Conservation (phyloP, 2,113 vertebrate genomes). For the Psephotus haematonotus region DNA sequence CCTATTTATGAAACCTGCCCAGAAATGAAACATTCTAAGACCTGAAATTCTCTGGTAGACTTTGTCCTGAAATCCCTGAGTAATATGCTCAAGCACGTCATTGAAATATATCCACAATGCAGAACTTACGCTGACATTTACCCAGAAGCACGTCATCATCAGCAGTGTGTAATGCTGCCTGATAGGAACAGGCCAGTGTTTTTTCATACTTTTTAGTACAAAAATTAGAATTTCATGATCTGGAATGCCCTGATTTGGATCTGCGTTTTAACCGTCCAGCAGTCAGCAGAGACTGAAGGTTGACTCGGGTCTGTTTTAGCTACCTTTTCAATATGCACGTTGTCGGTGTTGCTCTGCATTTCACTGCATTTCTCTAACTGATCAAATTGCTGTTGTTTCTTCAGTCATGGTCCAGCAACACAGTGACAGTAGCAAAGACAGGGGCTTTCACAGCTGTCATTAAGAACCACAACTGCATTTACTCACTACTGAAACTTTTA, state of each 20-base stretch:
- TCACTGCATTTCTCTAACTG: neutral
- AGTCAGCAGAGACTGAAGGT: neutral
- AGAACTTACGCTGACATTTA: neutral
- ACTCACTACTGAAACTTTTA: neutral
- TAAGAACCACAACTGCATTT: conserved; percentile 32
- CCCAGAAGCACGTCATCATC: neutral
- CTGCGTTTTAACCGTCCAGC: neutral
- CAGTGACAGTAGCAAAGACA: conserved; percentile 20
- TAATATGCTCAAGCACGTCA: neutral
- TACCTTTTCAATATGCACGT: neutral
- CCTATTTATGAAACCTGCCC: neutral
- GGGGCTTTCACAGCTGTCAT: conserved; percentile 16
- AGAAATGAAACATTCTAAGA: neutral
- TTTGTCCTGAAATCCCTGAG: neutral
- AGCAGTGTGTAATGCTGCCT: neutral
- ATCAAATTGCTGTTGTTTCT: conserved; percentile 1
- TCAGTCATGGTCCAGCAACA: conserved; percentile 47
- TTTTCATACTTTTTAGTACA: neutral
- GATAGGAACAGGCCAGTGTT: neutral
- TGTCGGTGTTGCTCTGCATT: neutral
- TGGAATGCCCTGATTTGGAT: neutral
- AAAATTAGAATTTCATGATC: neutral
- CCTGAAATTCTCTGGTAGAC: neutral
- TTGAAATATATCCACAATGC: neutral
- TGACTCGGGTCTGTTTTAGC: neutral